Percentiles rank a stretch among this genome's conserved stretches.
These are phyloP conservation scores for Cepaea hortensis DNA, from an alignment of 2,888 invertebrate species.

Conservation along the genomic window DNA sequence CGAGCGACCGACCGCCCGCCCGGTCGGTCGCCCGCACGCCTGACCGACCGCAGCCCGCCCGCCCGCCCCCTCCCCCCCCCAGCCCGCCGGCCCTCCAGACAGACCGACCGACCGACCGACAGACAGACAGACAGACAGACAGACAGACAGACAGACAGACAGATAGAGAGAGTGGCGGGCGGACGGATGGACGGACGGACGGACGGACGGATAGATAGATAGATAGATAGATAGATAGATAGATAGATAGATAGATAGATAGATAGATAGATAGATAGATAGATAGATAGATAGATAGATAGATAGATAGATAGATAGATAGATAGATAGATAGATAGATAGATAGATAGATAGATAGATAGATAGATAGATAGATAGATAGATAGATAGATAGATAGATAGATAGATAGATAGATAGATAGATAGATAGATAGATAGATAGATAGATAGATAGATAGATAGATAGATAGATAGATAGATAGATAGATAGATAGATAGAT, in stretches of 20 bases:
- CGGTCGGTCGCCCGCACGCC: too few species aligned
- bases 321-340: conserved; percentile 13
- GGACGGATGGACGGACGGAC: too few species aligned
- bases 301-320: conserved; percentile 13
- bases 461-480: not conserved
- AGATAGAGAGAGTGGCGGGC: too few species aligned
- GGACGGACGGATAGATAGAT: not conserved
- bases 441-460: not conserved
- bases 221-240: not conserved
- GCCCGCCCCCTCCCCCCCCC: too few species aligned
- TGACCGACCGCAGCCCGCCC: too few species aligned
- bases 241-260: not conserved
- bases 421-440: conserved; percentile 4
- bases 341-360: conserved; percentile 13
- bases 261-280: conserved; percentile 8
- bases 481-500: too few species aligned
- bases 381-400: conserved; percentile 13
- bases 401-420: conserved; percentile 13
- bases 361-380: conserved; percentile 13
- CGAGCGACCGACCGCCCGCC: too few species aligned
- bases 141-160: not conserved
- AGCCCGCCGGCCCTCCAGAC: too few species aligned
- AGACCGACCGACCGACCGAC: not conserved
- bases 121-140: not conserved
- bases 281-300: conserved; percentile 13